Evolutionary conservation across 2,888 invertebrate genomes (phyloP), one percentile per base, ranked within the genome.

Genomic region (Lydus trimaculatus): DNA sequence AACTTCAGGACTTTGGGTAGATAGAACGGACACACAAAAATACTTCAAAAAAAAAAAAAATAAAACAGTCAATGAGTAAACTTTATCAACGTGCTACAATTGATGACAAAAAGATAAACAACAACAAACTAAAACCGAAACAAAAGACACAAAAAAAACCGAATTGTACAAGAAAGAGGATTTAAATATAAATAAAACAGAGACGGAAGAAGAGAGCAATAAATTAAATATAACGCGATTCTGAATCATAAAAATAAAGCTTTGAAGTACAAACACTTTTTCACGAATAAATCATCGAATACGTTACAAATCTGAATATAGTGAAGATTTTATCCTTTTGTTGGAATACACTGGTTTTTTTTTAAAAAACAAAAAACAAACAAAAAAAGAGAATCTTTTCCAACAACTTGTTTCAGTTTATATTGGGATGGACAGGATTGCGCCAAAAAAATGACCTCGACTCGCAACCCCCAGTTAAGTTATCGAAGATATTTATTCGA

Each of bases 1-100:
- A 31, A 39, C 56, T 68, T 63, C 63, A 65, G n/a, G 65, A 65
- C 60, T 43, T 17, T n/a, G 39, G n/a, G 20, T 20, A 23, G 48
- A 43, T 17, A n/a, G 43, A 17, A 7, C 7, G 43, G n/a, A 17
- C n/a, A n/a, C n/a, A n/a, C n/a, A n/a, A n/a, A n/a, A n/a, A n/a
- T n/a, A n/a, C n/a, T n/a, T 5, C 6, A 17, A 17, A n/a, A 43
- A 17, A n/a, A 5, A 48, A 48, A 20, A 48, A 17, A 48, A 48
- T 2, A 20, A n/a, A n/a, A 9, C 17, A 20, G 36, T 20, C 39
- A 11, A 17, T 43, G n/a, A 5, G 20, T 20, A 48, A 48, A 48
- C 48, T 48, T 20, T 48, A 48, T 20, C 39, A 17, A 2, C 8
- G 43, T 48, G 48, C 23, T 48, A 11, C 9, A 48, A 25, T 25